Percentiles rank a stretch among this genome's conserved stretches.
These are phyloP conservation scores for Arenaria interpres DNA, from an alignment of 2,113 vertebrate species.

Conservation along the genomic window DNA sequence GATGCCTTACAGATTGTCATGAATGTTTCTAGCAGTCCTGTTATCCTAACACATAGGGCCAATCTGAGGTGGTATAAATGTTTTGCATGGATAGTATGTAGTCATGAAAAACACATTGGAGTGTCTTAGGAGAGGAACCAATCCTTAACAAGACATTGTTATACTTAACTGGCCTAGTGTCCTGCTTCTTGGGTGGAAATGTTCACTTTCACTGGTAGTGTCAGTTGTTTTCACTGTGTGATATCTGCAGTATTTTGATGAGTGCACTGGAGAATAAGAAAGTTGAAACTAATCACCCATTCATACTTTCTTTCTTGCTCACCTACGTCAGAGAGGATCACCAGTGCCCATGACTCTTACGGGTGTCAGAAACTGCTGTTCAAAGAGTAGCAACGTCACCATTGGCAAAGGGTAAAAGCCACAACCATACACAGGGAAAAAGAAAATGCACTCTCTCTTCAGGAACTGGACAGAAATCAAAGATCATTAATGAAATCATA, in stretches of 20 bases:
- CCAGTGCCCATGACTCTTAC: neutral
- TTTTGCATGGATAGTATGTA: neutral
- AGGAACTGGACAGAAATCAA: neutral
- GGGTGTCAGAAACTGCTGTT: neutral
- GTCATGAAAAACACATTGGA: neutral
- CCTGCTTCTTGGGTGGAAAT: neutral
- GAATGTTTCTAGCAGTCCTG: neutral
- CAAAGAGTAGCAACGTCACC: neutral
- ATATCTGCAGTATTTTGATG: neutral
- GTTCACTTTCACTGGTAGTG: neutral
- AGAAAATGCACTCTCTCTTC: neutral
- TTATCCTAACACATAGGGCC: neutral
- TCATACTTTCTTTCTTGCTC: neutral
- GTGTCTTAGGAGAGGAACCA: neutral
- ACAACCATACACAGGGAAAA: neutral
- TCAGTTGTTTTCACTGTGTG: fast-evolving
- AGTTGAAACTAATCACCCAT: neutral
- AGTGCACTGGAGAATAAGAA: neutral
- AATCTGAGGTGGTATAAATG: neutral
- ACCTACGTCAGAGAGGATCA: neutral
- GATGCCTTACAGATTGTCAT: neutral
- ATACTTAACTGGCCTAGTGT: neutral
- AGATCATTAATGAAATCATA: neutral
- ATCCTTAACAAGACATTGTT: neutral
- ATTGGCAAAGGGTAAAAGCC: neutral